Evolutionary conservation across 2,797 vertebrate species (phyloP), one percentile per base, ranked within the genome.

Genomic region (Macropodus opercularis): DNA sequence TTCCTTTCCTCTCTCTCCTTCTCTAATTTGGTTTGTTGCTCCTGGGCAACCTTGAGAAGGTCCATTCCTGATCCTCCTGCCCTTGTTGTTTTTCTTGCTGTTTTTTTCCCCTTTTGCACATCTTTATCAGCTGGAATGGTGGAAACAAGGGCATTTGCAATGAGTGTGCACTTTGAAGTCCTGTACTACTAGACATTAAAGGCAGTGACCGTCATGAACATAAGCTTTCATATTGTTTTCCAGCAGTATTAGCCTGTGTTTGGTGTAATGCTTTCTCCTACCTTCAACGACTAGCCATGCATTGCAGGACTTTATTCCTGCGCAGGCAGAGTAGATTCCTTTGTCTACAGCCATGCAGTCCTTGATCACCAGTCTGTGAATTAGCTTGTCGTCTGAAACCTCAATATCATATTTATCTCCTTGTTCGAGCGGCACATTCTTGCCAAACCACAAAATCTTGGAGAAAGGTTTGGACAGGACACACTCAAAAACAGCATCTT

Each of bases 241-340:
- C 39, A 4, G 31, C 9, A 32, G 34, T 24, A 24, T 29, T 12
- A 38, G 14, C 34, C 1, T 0, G 41, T 53, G 64, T 62, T 50
- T 22, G 8, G 1, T 40, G 2, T 7, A 41, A 14, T 17, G 7
- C 42, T 51, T 56, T 29, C n/a, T 73, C 93, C 89, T 87, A 95
- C 95, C 77, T 89, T 94, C 92, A n/a, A 96, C 92, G 1, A 94
- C 38, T 14, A 96, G 92, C 92, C 93, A 96, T 52, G 94, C 93
- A 0, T 92, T 95, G 53, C 92, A 94, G 21, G 87, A 85, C 19
- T 93, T 91, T 26, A 92, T 91, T 42, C 94, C 93, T 0, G 82
- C 89, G 10, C 88, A 86, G 8, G 90, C 90, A 0, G 91, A 90
- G 66, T 94, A 96, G 85, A 94, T 91, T 38, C 94, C 94, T 4